Conservation (phyloP, 2,113 vertebrate species). For the Meleagris gallopavo region DNA sequence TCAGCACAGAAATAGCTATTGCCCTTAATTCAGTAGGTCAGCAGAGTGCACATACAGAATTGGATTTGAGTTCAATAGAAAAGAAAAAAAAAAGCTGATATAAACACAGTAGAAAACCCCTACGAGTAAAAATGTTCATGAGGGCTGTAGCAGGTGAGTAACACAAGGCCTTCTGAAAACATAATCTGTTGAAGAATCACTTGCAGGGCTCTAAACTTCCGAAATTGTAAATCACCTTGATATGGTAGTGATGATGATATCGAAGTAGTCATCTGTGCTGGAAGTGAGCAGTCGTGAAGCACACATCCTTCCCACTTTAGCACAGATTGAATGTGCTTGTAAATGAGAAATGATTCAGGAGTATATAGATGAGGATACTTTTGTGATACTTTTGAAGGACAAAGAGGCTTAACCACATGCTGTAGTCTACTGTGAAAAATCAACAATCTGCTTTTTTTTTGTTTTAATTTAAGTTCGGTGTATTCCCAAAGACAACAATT, state of each 20-base stretch:
- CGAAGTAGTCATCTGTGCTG: neutral
- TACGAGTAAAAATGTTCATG: neutral
- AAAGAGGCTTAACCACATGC: constrained; percentile 1
- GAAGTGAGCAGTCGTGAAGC: neutral
- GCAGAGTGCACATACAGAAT: neutral
- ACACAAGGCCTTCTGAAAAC: neutral
- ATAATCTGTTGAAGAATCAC: neutral
- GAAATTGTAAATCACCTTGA: neutral
- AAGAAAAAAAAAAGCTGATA: neutral
- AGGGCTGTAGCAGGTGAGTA: neutral
- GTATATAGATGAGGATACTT: neutral
- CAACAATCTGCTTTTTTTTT: neutral
- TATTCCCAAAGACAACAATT: neutral
- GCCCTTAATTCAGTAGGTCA: neutral
- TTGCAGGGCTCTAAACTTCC: neutral
- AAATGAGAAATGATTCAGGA: neutral
- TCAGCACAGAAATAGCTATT: neutral
- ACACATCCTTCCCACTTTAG: neutral
- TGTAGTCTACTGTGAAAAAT: neutral
- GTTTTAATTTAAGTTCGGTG: neutral
- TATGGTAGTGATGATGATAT: neutral
- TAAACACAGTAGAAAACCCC: neutral
- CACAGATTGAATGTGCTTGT: neutral
- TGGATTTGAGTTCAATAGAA: neutral
- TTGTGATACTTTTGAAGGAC: neutral